phyloP scores from a whole-genome alignment of 2,888 invertebrate species.

The Meiosimyza decipiens region DNA sequence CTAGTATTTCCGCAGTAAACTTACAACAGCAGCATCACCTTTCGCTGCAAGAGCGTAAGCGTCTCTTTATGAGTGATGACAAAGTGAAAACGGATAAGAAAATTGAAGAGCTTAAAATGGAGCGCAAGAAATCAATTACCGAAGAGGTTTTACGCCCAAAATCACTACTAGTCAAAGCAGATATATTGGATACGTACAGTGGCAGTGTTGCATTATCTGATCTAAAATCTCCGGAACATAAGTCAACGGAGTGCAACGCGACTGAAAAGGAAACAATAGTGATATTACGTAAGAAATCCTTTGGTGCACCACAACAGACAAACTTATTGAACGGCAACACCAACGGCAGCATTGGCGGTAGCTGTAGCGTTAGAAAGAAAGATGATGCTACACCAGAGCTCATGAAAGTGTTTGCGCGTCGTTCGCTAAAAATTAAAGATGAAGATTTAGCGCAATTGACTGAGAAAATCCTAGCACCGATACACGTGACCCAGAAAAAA shows the following conservation, averaged over 20 bases:
- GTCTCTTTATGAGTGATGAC: conserved; percentile 61
- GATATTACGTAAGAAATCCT: conserved; percentile 64
- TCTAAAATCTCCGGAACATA: not conserved
- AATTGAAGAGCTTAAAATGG: conserved; percentile 56
- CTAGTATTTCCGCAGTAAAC: too few relatives aligned
- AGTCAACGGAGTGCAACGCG: not conserved
- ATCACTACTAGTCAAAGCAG: conserved; percentile 36
- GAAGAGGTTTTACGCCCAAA: conserved; percentile 52
- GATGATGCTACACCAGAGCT: conserved; percentile 81
- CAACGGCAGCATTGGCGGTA: conserved; percentile 45
- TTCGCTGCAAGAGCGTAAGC: conserved; percentile 61
- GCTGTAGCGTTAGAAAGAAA: conserved; percentile 44
- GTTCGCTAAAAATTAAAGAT: conserved; percentile 84
- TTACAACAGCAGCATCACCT: conserved; percentile 37
- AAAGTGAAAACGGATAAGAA: conserved; percentile 56
- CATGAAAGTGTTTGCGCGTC: conserved; percentile 83
- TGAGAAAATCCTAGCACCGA: conserved; percentile 40
- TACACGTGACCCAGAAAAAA: conserved; percentile 61
- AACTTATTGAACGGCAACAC: conserved; percentile 42
- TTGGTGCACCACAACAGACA: conserved; percentile 51
- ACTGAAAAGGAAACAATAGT: conserved; percentile 49
- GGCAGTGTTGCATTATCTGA: conserved; percentile 42
- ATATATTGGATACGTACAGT: conserved; percentile 36
- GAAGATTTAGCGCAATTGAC: conserved; percentile 72
- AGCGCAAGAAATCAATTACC: conserved; percentile 59